Evolutionary conservation across 2,888 invertebrate genomes (phyloP).

Genomic region (Nebria salina): DNA sequence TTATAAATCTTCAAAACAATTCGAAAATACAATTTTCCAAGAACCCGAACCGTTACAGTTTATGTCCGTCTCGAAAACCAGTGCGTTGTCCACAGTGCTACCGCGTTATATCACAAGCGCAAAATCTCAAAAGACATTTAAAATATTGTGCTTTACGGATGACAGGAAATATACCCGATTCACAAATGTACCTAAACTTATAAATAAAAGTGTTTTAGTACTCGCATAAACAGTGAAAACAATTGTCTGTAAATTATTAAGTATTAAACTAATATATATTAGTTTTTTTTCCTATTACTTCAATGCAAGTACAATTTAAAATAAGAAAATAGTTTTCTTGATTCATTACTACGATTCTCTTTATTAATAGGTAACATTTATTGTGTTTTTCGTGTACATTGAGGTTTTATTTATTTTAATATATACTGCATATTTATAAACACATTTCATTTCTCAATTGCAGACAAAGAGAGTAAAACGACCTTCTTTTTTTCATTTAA

Average conservation of each 20-base stretch:
- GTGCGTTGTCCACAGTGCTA: conserved; percentile 32
- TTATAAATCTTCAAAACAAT: not conserved
- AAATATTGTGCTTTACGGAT: conserved; percentile 13
- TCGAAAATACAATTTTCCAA: not conserved
- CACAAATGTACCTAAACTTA: conserved; percentile 6
- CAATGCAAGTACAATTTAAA: no score
- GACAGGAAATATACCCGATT: not conserved
- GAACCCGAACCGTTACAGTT: not conserved
- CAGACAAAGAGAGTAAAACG: not conserved
- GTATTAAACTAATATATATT: not conserved
- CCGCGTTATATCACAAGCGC: conserved; percentile 30
- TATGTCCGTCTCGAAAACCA: conserved; percentile 36
- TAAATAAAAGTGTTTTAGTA: not conserved
- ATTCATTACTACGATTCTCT: no score
- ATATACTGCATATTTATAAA: not conserved
- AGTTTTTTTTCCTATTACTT: no score
- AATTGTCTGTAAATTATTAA: not conserved
- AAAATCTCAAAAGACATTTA: conserved; percentile 41
- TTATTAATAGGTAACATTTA: no score
- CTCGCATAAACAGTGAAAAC: not conserved
- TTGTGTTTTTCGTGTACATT: no score
- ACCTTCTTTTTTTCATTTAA: not conserved
- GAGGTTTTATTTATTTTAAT: not conserved
- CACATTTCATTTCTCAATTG: conserved; percentile 13
- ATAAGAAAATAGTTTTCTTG: no score